Conservation (phyloP, 2,797 vertebrate species). For the Esox lucius region DNA sequence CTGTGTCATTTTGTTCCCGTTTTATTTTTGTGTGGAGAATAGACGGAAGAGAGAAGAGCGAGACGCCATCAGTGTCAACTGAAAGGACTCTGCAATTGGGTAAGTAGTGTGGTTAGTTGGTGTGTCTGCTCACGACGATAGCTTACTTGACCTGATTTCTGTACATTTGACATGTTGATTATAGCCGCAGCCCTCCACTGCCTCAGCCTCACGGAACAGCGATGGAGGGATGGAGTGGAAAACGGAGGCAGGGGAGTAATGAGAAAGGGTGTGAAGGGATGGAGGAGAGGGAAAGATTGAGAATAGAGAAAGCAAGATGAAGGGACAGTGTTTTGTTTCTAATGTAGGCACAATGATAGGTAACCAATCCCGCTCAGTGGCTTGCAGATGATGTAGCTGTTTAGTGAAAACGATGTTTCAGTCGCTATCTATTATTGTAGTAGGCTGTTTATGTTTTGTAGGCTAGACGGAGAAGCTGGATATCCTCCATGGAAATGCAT, state of each 20-base stretch:
- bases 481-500: not conserved
- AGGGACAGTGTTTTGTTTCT: not conserved
- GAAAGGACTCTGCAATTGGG: not conserved
- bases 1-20: not conserved
- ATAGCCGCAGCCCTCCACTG: not conserved
- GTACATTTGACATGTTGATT: not conserved
- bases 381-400: not conserved
- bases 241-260: not conserved
- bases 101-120: not conserved
- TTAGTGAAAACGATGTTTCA: not conserved
- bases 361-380: not conserved
- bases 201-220: not conserved
- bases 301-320: not conserved
- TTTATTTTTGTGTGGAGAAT: not conserved
- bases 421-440: not conserved
- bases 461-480: not conserved
- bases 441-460: not conserved
- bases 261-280: not conserved
- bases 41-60: not conserved
- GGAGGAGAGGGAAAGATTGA: not conserved
- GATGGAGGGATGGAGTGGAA: not conserved
- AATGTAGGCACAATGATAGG: not conserved
- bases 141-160: not conserved
- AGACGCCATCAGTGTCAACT: not conserved
- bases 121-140: not conserved